Percentiles rank a stretch among this genome's conserved stretches.
These are phyloP conservation scores for Phenacoccus solenopsis DNA, from an alignment of 1,140 invertebrate genomes.

Conservation along the genomic window DNA sequence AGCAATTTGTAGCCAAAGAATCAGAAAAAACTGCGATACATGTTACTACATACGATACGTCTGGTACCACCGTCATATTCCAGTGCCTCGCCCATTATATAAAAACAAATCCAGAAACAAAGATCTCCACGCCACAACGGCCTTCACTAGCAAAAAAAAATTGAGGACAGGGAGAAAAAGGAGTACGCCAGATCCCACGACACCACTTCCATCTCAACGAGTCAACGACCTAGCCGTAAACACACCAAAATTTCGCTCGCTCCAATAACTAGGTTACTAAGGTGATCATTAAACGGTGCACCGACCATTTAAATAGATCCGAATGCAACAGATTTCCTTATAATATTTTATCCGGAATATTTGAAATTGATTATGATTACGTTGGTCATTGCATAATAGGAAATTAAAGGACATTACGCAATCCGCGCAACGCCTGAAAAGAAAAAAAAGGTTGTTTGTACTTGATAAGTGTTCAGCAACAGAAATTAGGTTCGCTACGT, in stretches of 20 bases:
- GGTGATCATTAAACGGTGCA: background rate
- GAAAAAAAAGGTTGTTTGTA: background rate
- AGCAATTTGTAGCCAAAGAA: too few relatives aligned
- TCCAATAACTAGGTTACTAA: background rate
- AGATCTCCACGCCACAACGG: too few relatives aligned
- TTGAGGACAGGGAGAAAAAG: too few relatives aligned
- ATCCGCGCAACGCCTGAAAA: background rate
- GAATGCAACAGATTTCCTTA: background rate
- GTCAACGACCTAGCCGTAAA: background rate
- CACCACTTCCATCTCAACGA: too few relatives aligned
- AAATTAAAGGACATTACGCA: background rate
- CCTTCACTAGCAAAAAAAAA: too few relatives aligned
- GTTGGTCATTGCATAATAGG: background rate
- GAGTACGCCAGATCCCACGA: too few relatives aligned
- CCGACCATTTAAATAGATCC: background rate
- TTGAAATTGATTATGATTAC: conserved; percentile 3
- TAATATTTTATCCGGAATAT: background rate
- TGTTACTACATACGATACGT: too few relatives aligned
- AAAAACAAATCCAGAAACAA: too few relatives aligned
- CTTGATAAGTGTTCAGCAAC: background rate
- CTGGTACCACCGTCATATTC: too few relatives aligned
- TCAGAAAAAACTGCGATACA: too few relatives aligned
- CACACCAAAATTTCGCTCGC: background rate
- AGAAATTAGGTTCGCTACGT: conserved; percentile 1
- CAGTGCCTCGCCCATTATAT: too few relatives aligned